These are phyloP conservation scores for Pogonognathellus flavescens DNA, from an alignment of 1,140 invertebrate species.

Conservation along the genomic window DNA sequence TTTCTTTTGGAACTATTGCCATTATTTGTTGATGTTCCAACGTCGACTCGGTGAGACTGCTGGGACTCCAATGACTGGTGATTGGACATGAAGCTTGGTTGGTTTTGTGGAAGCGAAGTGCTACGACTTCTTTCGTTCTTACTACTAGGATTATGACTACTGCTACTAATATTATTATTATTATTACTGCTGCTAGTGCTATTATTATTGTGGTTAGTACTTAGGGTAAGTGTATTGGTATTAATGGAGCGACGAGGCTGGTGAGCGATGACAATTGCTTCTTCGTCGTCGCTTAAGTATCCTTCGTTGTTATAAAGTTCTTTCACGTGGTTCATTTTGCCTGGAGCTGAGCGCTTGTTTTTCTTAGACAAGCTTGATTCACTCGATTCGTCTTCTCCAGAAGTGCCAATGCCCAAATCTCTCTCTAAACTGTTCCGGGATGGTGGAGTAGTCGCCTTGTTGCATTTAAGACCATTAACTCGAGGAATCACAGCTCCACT, in stretches of 20 bases:
- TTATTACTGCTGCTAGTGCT: conserved; percentile 51
- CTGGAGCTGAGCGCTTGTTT: conserved; percentile 73
- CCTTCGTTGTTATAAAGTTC: conserved; percentile 69
- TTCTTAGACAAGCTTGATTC: conserved; percentile 80
- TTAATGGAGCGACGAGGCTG: conserved; percentile 36
- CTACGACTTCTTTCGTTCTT: conserved; percentile 44
- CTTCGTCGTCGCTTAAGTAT: conserved; percentile 69
- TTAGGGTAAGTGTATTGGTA: conserved; percentile 41
- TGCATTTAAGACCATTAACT: conserved; percentile 56
- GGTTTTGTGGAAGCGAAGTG: conserved; percentile 41
- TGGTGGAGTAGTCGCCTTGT: conserved; percentile 64
- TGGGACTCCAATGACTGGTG: conserved; percentile 45
- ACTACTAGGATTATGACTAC: conserved; percentile 53
- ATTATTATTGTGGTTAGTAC: conserved; percentile 39
- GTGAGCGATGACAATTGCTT: conserved; percentile 36
- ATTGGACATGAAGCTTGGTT: conserved; percentile 44
- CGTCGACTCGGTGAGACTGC: conserved; percentile 20
- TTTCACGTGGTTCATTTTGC: conserved; percentile 71
- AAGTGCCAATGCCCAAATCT: conserved; percentile 88
- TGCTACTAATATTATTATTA: conserved; percentile 55
- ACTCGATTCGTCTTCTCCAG: conserved; percentile 79
- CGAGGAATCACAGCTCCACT: conserved; percentile 59
- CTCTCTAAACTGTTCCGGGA: conserved; percentile 75
- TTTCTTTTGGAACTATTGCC: conserved; percentile 44
- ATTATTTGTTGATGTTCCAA: neutral